A percentile compares a stretch with the other conserved stretches of the same genome.
These are phyloP conservation scores for Gryon sp. DNA, from an alignment of 1,140 invertebrate species.

Conservation along the genomic window DNA sequence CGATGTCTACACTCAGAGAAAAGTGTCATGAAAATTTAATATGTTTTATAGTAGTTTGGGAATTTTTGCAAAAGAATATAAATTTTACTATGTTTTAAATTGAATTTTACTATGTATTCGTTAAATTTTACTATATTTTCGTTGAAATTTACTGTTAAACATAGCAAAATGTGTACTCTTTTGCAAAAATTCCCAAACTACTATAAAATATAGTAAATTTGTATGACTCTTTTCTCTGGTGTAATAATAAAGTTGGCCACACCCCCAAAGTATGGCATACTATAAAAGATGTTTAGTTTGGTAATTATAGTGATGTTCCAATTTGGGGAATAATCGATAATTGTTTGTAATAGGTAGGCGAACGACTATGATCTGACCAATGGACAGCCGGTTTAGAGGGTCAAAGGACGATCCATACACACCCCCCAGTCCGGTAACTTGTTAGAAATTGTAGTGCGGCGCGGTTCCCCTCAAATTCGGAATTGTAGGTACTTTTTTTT, in stretches of 20 bases:
- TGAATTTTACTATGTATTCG: too few species aligned
- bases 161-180: too few species aligned
- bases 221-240: too few species aligned
- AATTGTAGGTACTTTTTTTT: slow-evolving; percentile 59
- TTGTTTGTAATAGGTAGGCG: slow-evolving; percentile 56
- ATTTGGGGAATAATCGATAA: slow-evolving; percentile 75
- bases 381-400: slow-evolving; percentile 65
- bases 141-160: too few species aligned
- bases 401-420: slow-evolving; percentile 70
- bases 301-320: slow-evolving; percentile 62
- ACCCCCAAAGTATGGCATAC: slow-evolving; percentile 48
- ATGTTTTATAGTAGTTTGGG: too few species aligned
- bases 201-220: too few species aligned
- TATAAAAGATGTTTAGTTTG: slow-evolving; percentile 53
- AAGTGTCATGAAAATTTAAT: too few species aligned
- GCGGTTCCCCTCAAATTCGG: slow-evolving; percentile 64
- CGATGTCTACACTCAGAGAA: too few species aligned
- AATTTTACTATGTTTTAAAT: too few species aligned
- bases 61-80: too few species aligned
- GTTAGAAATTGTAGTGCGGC: slow-evolving; percentile 55
- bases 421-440: slow-evolving; percentile 66
- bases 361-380: slow-evolving; percentile 71
- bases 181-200: too few species aligned
- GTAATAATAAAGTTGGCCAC: slow-evolving; percentile 50
- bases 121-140: too few species aligned